Evolutionary conservation across 2,888 invertebrate genomes (phyloP).

Genomic region (Tiliacea citrago): DNA sequence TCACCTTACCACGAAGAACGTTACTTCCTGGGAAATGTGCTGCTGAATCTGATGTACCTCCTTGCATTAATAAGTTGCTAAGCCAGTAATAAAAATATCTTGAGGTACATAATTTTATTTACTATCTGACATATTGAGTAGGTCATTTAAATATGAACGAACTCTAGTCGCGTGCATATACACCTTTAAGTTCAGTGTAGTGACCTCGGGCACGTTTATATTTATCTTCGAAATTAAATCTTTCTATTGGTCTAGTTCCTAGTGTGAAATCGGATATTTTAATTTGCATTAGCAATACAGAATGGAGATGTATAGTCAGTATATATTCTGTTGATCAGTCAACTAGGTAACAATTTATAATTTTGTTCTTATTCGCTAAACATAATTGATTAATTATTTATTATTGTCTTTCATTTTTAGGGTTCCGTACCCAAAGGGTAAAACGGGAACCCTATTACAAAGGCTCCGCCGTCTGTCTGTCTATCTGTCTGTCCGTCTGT

Average conservation of each 20-base stretch:
- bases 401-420: neutral
- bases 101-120: constrained; percentile 18
- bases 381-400: neutral
- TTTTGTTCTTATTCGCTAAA: neutral
- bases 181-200: constrained; percentile 60
- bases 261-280: constrained; percentile 4
- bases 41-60: neutral
- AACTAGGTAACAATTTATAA: neutral
- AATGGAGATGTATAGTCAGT: neutral
- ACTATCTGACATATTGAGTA: constrained; percentile 39
- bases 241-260: constrained; percentile 22
- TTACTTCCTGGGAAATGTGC: neutral
- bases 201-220: constrained; percentile 60
- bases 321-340: neutral
- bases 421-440: no score
- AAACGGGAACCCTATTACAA: no score
- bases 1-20: neutral
- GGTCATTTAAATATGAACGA: constrained; percentile 61
- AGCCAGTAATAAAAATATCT: constrained; percentile 21
- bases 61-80: neutral
- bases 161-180: constrained; percentile 52
- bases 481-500: no score
- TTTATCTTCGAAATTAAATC: constrained; percentile 31
- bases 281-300: constrained; percentile 3
- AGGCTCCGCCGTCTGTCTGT: no score